Evolutionary conservation across 2,797 vertebrate species (phyloP).

Genomic region (Hafferia zeledoni): DNA sequence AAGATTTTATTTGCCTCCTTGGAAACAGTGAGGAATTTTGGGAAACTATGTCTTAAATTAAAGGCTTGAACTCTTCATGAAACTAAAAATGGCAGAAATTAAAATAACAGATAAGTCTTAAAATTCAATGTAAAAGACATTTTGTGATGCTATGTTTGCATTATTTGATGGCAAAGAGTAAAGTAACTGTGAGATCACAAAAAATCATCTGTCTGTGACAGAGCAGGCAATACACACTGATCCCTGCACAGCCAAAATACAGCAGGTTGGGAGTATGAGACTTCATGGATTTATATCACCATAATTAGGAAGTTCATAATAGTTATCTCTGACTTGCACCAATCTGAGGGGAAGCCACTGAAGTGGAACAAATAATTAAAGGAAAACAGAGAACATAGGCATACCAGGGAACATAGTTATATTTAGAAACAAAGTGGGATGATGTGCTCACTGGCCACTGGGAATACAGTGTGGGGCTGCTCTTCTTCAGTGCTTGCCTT

Average conservation of each 20-base stretch:
- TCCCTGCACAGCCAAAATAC: not conserved
- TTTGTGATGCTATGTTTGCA: not conserved
- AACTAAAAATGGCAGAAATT: not conserved
- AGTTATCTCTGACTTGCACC: not conserved
- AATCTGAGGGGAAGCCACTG: slow-evolving; percentile 32
- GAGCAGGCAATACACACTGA: not conserved
- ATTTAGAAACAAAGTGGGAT: slow-evolving; percentile 49
- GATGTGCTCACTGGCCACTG: not conserved
- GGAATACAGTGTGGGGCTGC: not conserved
- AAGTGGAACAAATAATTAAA: slow-evolving; percentile 67
- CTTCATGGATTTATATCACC: not conserved
- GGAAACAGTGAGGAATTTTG: not conserved
- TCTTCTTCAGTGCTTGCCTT: not conserved
- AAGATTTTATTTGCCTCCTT: not conserved
- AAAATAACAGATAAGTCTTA: not conserved
- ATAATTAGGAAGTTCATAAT: slow-evolving; percentile 47
- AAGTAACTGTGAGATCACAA: not conserved
- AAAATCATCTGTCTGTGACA: not conserved
- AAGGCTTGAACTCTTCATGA: not conserved
- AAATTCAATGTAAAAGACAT: not conserved
- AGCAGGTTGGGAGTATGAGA: not conserved
- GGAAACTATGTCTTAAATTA: not conserved
- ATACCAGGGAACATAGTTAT: slow-evolving; percentile 33
- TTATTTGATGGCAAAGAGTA: not conserved
- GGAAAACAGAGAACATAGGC: slow-evolving; percentile 57